A percentile compares a stretch with the other conserved stretches of the same genome.
Conservation (phyloP, 2,888 invertebrate species). For the Phrixothrix hirtus region DNA sequence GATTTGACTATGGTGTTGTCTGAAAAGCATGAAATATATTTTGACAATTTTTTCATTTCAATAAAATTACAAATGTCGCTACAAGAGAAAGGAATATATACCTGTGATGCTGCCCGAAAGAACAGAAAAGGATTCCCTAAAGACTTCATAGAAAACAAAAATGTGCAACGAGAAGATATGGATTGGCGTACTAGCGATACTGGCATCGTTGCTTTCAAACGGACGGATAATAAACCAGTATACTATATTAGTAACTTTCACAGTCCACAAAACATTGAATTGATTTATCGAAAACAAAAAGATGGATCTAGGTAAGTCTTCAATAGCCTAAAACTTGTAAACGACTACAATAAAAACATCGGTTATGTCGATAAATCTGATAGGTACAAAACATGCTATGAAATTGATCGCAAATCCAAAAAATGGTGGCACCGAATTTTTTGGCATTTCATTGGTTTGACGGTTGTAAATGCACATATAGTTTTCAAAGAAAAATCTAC, state of each 20-base stretch:
- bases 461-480: too few relatives aligned
- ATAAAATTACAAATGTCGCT: background rate
- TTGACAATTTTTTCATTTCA: background rate
- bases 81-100: constrained; percentile 24
- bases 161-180: constrained; percentile 13
- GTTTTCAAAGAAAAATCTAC: too few relatives aligned
- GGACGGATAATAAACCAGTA: constrained; percentile 24
- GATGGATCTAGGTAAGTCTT: too few relatives aligned
- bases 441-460: too few relatives aligned
- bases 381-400: too few relatives aligned
- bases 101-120: constrained; percentile 32
- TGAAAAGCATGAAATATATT: too few relatives aligned
- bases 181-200: constrained; percentile 15
- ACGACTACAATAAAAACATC: too few relatives aligned
- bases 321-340: too few relatives aligned
- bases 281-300: constrained; percentile 1
- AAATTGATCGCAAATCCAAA: too few relatives aligned
- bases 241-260: constrained; percentile 26
- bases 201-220: constrained; percentile 19
- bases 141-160: constrained; percentile 24
- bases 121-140: constrained; percentile 29
- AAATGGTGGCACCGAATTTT: too few relatives aligned
- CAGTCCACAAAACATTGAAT: constrained; percentile 1
- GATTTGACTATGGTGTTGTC: too few relatives aligned
- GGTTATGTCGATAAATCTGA: too few relatives aligned